Conservation (phyloP, 2,797 vertebrate genomes). For the Benthosema pterotum region DNA sequence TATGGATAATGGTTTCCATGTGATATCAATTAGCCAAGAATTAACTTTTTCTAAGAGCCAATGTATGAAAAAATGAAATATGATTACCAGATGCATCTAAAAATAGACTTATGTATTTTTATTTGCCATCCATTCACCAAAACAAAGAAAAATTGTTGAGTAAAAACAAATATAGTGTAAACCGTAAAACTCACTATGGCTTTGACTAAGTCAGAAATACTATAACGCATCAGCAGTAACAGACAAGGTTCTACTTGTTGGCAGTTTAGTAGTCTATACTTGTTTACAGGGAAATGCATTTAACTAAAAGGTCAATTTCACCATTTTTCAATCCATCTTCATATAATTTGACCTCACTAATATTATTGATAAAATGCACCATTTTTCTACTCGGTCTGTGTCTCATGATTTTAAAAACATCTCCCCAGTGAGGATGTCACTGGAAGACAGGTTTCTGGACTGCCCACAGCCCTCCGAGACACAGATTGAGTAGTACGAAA, state of each 20-base stretch:
- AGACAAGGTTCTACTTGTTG: neutral
- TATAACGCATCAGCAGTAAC: neutral
- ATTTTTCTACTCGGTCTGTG: too few species aligned
- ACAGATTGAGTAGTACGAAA: too few species aligned
- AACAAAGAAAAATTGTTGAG: conserved; percentile 13
- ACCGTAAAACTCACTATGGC: conserved; percentile 17
- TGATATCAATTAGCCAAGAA: neutral
- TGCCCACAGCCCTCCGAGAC: too few species aligned
- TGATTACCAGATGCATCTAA: neutral
- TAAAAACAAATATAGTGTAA: neutral
- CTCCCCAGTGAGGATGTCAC: too few species aligned
- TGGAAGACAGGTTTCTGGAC: too few species aligned
- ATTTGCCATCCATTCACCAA: conserved; percentile 11
- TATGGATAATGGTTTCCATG: neutral
- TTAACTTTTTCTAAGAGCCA: neutral
- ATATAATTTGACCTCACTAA: too few species aligned
- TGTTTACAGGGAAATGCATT: conserved; percentile 1
- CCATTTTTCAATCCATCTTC: too few species aligned
- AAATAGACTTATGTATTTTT: neutral
- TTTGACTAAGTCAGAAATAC: conserved; percentile 20
- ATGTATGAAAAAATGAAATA: neutral
- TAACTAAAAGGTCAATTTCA: neutral
- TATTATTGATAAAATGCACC: too few species aligned
- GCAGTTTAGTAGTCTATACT: neutral
- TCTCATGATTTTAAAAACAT: too few species aligned